These are phyloP conservation scores for Thymelicus acteon DNA, from an alignment of 2,888 invertebrate genomes.

Conservation along the genomic window DNA sequence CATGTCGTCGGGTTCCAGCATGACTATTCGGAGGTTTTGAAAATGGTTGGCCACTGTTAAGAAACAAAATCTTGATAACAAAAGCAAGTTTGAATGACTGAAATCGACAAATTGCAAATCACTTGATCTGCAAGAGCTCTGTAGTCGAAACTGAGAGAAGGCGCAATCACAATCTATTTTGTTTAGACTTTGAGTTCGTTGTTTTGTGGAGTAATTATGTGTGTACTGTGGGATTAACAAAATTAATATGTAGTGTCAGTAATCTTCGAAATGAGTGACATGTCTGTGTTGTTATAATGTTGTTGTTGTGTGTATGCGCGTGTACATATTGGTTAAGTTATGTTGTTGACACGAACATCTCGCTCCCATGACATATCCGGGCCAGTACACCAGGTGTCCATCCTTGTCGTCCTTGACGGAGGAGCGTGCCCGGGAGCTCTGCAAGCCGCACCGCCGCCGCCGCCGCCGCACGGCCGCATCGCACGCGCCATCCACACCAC, in stretches of 20 bases:
- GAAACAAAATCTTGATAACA: slow-evolving; percentile 30
- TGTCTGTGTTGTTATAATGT: slow-evolving; percentile 22
- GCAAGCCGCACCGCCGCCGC: slow-evolving; percentile 68
- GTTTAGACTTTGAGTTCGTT: slow-evolving; percentile 42
- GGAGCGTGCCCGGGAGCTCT: slow-evolving; percentile 93
- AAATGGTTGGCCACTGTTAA: slow-evolving; percentile 32
- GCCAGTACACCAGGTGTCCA: slow-evolving; percentile 99
- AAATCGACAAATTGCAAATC: slow-evolving; percentile 60
- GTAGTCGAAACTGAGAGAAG: slow-evolving; percentile 45
- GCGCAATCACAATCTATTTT: slow-evolving; percentile 39
- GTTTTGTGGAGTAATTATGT: slow-evolving; percentile 39
- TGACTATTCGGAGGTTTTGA: slow-evolving; percentile 27
- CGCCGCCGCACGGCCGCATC: slow-evolving; percentile 44
- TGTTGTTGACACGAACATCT: slow-evolving; percentile 98
- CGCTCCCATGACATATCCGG: slow-evolving; percentile 99
- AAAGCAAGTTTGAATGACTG: slow-evolving; percentile 43
- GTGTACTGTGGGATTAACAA: neutral
- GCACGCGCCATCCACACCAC: slow-evolving; percentile 45
- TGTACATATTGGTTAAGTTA: slow-evolving; percentile 64
- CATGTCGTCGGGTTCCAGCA: slow-evolving; percentile 31
- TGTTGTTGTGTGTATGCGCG: slow-evolving; percentile 40
- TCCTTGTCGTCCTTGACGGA: slow-evolving; percentile 99
- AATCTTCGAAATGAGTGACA: slow-evolving; percentile 11
- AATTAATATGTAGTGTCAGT: slow-evolving; percentile 15
- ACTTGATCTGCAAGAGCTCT: slow-evolving; percentile 54